Evolutionary conservation across 2,797 vertebrate genomes (phyloP).

Genomic region (Myotis myotis): DNA sequence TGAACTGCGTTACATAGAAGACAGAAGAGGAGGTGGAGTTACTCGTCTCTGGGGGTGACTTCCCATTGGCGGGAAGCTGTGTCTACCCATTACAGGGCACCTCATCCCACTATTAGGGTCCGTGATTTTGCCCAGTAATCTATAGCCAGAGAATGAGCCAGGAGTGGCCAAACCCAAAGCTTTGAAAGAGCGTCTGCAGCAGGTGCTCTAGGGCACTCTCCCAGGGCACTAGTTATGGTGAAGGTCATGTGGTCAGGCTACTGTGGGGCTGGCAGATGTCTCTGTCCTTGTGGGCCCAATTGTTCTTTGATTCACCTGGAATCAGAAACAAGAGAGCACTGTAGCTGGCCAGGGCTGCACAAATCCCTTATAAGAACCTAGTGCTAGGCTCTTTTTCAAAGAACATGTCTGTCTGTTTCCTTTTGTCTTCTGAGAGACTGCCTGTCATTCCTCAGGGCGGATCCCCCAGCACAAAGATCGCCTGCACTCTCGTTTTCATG

Average conservation of each 20-base stretch:
- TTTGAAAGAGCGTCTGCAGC: slow-evolving; percentile 76
- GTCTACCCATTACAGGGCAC: slow-evolving; percentile 17
- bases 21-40: neutral
- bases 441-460: slow-evolving; percentile 68
- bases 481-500: slow-evolving; percentile 68
- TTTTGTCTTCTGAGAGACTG: slow-evolving; percentile 73
- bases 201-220: slow-evolving; percentile 73
- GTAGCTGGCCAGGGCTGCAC: neutral
- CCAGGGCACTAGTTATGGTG: slow-evolving; percentile 51
- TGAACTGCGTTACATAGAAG: neutral
- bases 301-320: slow-evolving; percentile 84
- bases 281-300: slow-evolving; percentile 74
- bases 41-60: neutral
- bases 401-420: slow-evolving; percentile 56
- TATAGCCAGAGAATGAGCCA: slow-evolving; percentile 64
- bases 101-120: slow-evolving; percentile 68
- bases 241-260: slow-evolving; percentile 61
- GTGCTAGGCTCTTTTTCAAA: neutral
- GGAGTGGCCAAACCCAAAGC: slow-evolving; percentile 73
- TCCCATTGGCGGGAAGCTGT: too few relatives aligned
- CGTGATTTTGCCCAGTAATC: slow-evolving; percentile 76
- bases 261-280: slow-evolving; percentile 46
- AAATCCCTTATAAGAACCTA: slow-evolving; percentile 64
- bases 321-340: slow-evolving; percentile 58
- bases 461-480: slow-evolving; percentile 23